Conservation (phyloP, 64 coral and sea anemone genomes). For the Porites australiensis region DNA sequence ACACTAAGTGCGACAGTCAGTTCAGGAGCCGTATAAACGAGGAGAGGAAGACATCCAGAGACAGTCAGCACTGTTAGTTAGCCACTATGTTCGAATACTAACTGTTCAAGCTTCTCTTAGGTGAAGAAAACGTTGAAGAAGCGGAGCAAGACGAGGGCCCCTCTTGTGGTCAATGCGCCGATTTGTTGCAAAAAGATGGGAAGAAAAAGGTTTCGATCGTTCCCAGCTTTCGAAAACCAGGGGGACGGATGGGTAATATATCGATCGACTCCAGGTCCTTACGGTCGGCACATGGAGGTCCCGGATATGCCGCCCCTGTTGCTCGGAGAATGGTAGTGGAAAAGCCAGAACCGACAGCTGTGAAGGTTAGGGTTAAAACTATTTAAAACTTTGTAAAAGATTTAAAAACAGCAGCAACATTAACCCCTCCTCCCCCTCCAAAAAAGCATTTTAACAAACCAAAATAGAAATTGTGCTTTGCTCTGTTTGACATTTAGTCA, state of each 20-base stretch:
- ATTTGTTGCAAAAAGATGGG: constrained; percentile 18
- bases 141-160: neutral
- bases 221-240: constrained; percentile 61
- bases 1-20: no score
- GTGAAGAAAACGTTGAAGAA: constrained; percentile 27
- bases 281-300: constrained; percentile 50
- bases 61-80: no score
- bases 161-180: constrained; percentile 67
- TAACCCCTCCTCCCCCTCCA: no score
- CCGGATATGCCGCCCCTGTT: constrained; percentile 86
- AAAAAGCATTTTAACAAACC: no score
- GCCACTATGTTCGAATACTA: no score
- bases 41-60: no score
- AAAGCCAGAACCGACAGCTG: constrained; percentile 56
- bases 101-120: neutral
- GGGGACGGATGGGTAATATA: constrained; percentile 77
- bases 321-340: constrained; percentile 1
- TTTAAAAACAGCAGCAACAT: no score
- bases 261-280: constrained; percentile 72
- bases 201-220: constrained; percentile 63
- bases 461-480: no score
- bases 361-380: constrained; percentile 53
- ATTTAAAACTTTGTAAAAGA: no score
- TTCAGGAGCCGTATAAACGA: no score
- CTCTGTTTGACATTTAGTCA: no score